Base-by-base conservation (phyloP, 2,888 invertebrate genomes). In the Sminthurinus aureus region DNA sequence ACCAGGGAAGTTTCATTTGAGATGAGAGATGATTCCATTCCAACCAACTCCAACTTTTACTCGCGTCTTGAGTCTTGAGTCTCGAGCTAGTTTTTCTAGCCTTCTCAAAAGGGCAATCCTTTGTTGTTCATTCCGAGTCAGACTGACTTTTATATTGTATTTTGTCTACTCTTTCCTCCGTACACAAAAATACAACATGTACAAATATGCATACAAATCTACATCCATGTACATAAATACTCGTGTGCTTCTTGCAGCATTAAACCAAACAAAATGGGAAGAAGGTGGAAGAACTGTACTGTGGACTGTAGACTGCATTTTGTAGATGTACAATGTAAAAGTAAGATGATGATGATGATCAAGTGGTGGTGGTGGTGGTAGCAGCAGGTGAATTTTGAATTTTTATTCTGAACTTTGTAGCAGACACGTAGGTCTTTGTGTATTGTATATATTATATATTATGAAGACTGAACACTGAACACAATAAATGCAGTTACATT, bases 1-100 rank as follows among this genome's bases (percentile, higher is more conserved):
- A 85, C 85, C 74, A 79, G 81, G 81, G 79, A 85, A 83, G 84
- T 51, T 82, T 74, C 58, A 58, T n/a, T n/a, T 52, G 75, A 81
- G 81, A 81, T 76, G 82, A 82, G 82, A 82, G 82, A 82, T 83
- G 83, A 83, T 83, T 83, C 78, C 73, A 78, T 83, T 38, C 78
- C 83, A 73, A 22, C 71, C 50, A 80, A 71, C 71, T 79, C 66
- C 58, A 76, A 71, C 71, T 71, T 71, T 58, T 76, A 52, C 58
- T 22, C n/a, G n/a, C n/a, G n/a, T n/a, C n/a, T n/a, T n/a, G n/a
- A n/a, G n/a, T n/a, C n/a, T n/a, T n/a, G n/a, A n/a, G n/a, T n/a
- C n/a, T n/a, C 58, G 76, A 76, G 76, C 58, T 76, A 52, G 51
- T 58, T 76, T 58, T 51, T 76, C n/a, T 2, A 50, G 76, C 75